Conservation (phyloP, 2,113 vertebrate species). For the Hydrochoerus hydrochaeris region DNA sequence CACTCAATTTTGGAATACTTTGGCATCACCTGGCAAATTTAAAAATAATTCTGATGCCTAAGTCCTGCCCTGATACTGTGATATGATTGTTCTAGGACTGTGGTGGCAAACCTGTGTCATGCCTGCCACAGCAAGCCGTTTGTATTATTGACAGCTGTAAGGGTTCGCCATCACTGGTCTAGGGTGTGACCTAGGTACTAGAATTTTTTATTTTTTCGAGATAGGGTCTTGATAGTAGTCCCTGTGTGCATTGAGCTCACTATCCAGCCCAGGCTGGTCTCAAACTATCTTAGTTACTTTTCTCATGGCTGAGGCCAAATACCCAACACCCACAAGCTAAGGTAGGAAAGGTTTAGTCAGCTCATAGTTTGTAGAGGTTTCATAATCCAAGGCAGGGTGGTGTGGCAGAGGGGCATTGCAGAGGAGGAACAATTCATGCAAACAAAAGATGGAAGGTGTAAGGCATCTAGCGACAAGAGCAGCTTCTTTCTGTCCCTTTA, state of each 20-base stretch:
- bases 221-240: neutral
- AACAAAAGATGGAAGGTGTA: neutral
- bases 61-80: no score
- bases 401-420: neutral
- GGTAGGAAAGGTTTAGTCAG: neutral
- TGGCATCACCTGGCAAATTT: no score
- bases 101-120: no score
- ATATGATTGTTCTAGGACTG: no score
- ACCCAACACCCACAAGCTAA: neutral
- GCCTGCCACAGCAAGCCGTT: no score
- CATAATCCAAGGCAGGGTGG: neutral
- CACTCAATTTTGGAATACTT: no score
- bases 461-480: neutral
- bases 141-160: no score
- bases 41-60: no score
- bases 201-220: neutral
- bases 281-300: neutral
- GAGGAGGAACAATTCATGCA: neutral
- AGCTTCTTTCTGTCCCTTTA: neutral
- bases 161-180: no score
- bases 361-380: neutral
- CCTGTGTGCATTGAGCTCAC: neutral
- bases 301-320: neutral
- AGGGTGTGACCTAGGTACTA: no score
- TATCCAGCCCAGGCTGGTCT: neutral